Conservation (phyloP, 2,888 invertebrate genomes). For the Zonitis immaculata region DNA sequence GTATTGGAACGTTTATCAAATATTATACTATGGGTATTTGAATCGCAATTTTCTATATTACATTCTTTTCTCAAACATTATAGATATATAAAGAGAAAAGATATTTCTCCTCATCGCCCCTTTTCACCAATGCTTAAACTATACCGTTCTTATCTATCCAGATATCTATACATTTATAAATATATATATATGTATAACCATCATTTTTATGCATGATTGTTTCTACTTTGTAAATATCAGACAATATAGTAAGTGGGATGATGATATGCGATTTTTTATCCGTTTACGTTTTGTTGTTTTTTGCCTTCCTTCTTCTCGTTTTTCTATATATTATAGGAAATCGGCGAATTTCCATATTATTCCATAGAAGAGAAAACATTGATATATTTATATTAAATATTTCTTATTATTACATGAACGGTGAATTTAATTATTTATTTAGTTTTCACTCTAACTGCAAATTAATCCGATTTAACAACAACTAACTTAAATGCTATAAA, state of each 20-base stretch:
- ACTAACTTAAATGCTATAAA: slow-evolving; percentile 45
- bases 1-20: slow-evolving; percentile 23
- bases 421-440: background rate
- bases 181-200: background rate
- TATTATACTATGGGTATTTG: slow-evolving; percentile 18
- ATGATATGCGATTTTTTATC: too few relatives aligned
- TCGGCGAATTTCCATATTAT: too few relatives aligned
- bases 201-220: slow-evolving; percentile 18
- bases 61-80: background rate
- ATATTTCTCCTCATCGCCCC: background rate
- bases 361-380: too few relatives aligned
- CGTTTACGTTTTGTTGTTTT: background rate
- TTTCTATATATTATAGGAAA: too few relatives aligned
- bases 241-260: background rate
- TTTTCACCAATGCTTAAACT: too few relatives aligned
- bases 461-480: slow-evolving; percentile 36
- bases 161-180: too few relatives aligned
- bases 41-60: slow-evolving; percentile 16
- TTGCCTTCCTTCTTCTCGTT: background rate
- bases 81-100: background rate
- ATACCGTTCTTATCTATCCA: too few relatives aligned
- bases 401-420: background rate
- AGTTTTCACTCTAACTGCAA: slow-evolving; percentile 22
- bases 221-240: slow-evolving; percentile 8
- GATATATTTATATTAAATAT: too few relatives aligned